Evolutionary conservation across 1,140 invertebrate species (phyloP).

Genomic region (Dinoponera quadriceps): DNA sequence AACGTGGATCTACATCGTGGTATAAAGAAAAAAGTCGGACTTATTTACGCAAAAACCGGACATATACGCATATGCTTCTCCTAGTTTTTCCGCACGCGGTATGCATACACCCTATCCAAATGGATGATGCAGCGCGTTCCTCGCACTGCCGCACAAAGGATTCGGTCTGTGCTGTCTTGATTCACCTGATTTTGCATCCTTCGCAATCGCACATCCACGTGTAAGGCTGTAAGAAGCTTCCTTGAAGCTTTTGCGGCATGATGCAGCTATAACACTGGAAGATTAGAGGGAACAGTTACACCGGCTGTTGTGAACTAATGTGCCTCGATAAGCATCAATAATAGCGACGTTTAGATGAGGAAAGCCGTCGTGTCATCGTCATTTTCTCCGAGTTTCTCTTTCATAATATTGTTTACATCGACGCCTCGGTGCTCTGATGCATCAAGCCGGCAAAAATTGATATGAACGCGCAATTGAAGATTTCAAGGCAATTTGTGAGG

Average conservation of each 20-base stretch:
- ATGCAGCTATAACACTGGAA: slow-evolving; percentile 25
- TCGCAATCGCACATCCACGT: slow-evolving; percentile 40
- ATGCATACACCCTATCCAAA: slow-evolving; percentile 55
- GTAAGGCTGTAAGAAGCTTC: background rate
- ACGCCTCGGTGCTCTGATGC: background rate
- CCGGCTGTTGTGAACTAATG: slow-evolving; percentile 27
- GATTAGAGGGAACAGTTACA: slow-evolving; percentile 49
- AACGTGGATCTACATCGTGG: slow-evolving; percentile 23
- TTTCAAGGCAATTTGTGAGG: no score
- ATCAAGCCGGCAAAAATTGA: no score
- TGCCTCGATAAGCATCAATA: slow-evolving; percentile 36
- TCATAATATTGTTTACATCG: background rate
- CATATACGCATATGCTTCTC: slow-evolving; percentile 61
- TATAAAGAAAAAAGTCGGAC: slow-evolving; percentile 48
- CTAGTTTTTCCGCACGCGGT: slow-evolving; percentile 65
- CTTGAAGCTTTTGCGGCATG: slow-evolving; percentile 29
- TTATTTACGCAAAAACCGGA: slow-evolving; percentile 37
- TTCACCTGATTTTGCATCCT: slow-evolving; percentile 64
- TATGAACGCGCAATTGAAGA: no score
- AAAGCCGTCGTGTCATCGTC: slow-evolving; percentile 9
- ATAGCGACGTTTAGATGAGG: slow-evolving; percentile 26
- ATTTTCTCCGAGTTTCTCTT: background rate
- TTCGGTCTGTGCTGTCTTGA: slow-evolving; percentile 64
- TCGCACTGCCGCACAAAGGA: slow-evolving; percentile 63
- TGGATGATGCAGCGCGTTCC: slow-evolving; percentile 73